Evolutionary conservation across 2,797 vertebrate species (phyloP), one percentile per base, ranked within the genome.

Genomic region (Aplochiton taeniatus): DNA sequence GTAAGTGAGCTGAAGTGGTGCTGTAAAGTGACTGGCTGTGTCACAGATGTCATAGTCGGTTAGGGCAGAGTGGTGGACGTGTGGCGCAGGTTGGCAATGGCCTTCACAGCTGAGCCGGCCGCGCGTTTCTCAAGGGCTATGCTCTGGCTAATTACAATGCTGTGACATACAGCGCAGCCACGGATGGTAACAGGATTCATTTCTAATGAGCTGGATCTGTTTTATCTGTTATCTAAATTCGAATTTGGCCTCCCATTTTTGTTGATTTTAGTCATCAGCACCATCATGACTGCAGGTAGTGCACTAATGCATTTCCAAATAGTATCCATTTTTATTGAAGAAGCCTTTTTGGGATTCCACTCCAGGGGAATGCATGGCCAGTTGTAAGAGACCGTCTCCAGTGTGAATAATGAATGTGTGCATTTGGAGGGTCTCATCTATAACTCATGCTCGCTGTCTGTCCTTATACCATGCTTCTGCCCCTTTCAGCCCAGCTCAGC

Each of bases 11-110:
- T 62, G 65, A 68, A 73, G 65, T 62, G 70, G 54, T 55, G 64
- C 13, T 17, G 61, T 72, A 67, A 74, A 69, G 74, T 80, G 71
- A 80, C 71, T 66, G 57, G 52, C 56, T 31, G 31, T 74, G 58
- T 78, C 76, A 70, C 69, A 70, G 67, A 62, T 67, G 73, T 78
- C 73, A 60, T 19, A 68, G 49, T 14, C 48, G 4, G 46, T 76
- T 71, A 69, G 57, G 9, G 14, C 58, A 31, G 58, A 64, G 63
- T 67, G 16, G 12, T 42, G 54, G 31, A 60, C 13, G 45, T n/a
- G 58, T 20, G 58, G 45, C 17, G 44, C 41, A 17, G 41, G 17
- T 53, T 57, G 31, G 55, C 19, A 4, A 57, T 41, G 14, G 55
- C 10, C 31, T 57, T 57, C 55, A 57, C 31, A 42, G 41, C 55